Evolutionary conservation across 2,113 vertebrate species (phyloP).

Genomic region (Cyphomyrus plagiostoma): DNA sequence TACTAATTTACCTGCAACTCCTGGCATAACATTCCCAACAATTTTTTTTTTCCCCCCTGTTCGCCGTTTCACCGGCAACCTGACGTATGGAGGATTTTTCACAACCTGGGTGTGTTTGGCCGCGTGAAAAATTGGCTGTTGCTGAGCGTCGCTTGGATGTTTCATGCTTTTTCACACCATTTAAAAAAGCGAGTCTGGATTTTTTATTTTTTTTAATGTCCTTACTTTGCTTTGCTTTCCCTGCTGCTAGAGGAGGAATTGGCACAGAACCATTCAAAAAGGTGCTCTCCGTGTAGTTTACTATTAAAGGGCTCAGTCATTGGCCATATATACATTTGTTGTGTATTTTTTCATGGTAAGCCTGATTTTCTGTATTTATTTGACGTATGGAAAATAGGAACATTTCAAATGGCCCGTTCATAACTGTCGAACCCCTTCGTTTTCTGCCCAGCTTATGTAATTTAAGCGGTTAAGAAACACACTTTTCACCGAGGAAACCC

Average conservation of each 20-base stretch:
- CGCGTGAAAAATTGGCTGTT: background rate
- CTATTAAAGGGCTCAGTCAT: conserved; percentile 11
- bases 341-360: conserved; percentile 33
- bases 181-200: background rate
- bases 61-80: background rate
- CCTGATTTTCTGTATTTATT: conserved; percentile 21
- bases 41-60: background rate
- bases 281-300: background rate
- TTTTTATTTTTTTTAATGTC: background rate
- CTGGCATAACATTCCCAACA: background rate
- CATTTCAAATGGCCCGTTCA: conserved; percentile 35
- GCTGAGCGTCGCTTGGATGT: background rate
- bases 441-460: conserved; percentile 32
- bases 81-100: background rate
- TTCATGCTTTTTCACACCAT: background rate
- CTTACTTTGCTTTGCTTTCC: conserved; percentile 9
- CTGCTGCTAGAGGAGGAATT: background rate
- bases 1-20: background rate
- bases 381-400: background rate
- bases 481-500: conserved; percentile 39
- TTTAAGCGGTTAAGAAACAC: conserved; percentile 37
- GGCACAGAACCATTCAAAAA: background rate
- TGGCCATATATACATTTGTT: background rate
- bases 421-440: conserved; percentile 23
- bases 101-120: background rate